Evolutionary conservation across 2,113 vertebrate genomes (phyloP).

Genomic region (Nanorana parkeri): DNA sequence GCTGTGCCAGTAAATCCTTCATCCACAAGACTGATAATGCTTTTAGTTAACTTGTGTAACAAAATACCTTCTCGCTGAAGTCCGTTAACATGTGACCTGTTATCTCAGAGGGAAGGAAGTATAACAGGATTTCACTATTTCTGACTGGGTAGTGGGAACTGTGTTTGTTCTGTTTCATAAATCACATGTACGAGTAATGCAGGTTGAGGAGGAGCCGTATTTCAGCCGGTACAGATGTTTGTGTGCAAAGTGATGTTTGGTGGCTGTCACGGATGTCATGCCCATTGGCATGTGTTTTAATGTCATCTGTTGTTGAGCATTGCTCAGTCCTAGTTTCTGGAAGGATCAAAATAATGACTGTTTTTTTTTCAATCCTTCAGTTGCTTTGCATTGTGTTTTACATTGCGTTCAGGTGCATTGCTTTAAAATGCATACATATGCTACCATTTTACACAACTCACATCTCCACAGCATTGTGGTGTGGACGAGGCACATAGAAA

Average conservation of each 20-base stretch:
- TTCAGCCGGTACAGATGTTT: neutral
- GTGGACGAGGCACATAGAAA: too few species aligned
- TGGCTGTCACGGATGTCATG: neutral
- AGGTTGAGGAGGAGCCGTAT: neutral
- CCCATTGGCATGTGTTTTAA: too few species aligned
- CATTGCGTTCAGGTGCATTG: too few species aligned
- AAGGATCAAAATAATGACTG: too few species aligned
- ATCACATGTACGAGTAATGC: constrained; percentile 15
- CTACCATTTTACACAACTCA: too few species aligned
- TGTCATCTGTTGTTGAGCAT: too few species aligned
- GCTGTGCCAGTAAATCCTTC: neutral
- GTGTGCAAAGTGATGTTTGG: neutral
- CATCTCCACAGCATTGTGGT: too few species aligned
- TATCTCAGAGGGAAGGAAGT: neutral
- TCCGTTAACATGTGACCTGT: neutral
- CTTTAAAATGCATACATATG: too few species aligned
- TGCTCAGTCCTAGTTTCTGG: too few species aligned
- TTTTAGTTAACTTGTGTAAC: neutral
- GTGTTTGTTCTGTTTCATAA: constrained; percentile 8
- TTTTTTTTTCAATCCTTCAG: too few species aligned
- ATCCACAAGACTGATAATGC: neutral
- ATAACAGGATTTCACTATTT: neutral
- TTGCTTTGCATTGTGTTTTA: too few species aligned
- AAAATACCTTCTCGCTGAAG: neutral
- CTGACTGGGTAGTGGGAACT: neutral